Evolutionary conservation across 2,113 vertebrate species (phyloP).

Genomic region (Colistium nudipinnis): DNA sequence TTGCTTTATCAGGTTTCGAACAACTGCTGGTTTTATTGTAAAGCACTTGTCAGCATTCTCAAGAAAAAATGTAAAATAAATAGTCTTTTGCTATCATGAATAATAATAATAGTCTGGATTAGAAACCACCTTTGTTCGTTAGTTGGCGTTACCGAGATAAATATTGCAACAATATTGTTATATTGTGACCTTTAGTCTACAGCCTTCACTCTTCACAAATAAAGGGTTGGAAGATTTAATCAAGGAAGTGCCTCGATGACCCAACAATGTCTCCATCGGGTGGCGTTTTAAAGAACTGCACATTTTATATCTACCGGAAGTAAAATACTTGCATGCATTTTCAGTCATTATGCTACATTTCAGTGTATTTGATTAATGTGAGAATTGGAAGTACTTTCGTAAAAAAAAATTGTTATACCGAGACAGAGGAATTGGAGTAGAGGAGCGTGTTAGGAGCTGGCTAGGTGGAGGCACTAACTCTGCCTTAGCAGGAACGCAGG

Average conservation of each 20-base stretch:
- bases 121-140: neutral
- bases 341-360: neutral
- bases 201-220: conserved; percentile 4
- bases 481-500: neutral
- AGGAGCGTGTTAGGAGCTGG: too few species aligned
- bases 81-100: too few species aligned
- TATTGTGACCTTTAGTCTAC: neutral
- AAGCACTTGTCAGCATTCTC: too few species aligned
- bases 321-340: conserved; percentile 4
- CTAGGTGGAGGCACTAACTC: neutral
- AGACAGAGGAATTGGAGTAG: too few species aligned
- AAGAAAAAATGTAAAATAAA: too few species aligned
- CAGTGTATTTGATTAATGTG: neutral
- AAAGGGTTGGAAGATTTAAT: neutral
- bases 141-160: neutral
- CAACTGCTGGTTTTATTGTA: too few species aligned
- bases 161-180: neutral
- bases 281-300: conserved; percentile 56
- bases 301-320: neutral
- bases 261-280: conserved; percentile 64
- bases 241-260: conserved; percentile 6
- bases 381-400: neutral
- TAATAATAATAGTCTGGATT: too few species aligned
- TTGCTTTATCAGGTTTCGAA: too few species aligned
- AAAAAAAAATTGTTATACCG: neutral